Evolutionary conservation across 2,113 vertebrate species (phyloP).

Genomic region (Ardeotis arabs): DNA sequence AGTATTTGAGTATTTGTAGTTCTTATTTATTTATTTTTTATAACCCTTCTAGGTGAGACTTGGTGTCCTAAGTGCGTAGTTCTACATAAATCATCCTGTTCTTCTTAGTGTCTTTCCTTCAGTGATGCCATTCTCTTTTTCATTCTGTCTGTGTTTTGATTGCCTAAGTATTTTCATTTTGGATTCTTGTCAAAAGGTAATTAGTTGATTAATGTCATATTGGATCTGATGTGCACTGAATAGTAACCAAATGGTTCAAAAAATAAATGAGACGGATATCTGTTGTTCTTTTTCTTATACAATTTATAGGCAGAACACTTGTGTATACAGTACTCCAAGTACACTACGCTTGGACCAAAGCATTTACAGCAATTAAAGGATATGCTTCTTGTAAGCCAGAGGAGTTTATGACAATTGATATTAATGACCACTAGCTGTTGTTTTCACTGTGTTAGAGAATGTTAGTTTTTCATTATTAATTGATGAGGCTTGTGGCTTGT

Average conservation of each 20-base stretch:
- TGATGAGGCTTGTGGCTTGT: neutral
- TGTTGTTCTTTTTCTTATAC: neutral
- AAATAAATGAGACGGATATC: neutral
- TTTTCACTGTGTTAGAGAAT: neutral
- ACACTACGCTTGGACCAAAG: neutral
- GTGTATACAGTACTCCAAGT: neutral
- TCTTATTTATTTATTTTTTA: neutral
- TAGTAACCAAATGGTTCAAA: neutral
- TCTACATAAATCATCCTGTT: neutral
- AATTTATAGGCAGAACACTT: neutral
- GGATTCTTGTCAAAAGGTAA: slow-evolving; percentile 3
- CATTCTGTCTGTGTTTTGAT: neutral
- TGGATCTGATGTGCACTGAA: neutral
- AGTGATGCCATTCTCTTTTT: neutral
- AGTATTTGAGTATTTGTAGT: neutral
- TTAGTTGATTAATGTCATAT: neutral
- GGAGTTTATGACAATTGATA: neutral
- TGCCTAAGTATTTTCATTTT: neutral
- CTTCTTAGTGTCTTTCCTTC: neutral
- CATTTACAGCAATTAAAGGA: neutral
- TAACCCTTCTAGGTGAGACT: neutral
- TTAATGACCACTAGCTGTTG: neutral
- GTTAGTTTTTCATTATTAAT: slow-evolving; percentile 31
- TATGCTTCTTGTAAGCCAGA: neutral
- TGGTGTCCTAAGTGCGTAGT: neutral